Evolutionary conservation across 2,113 vertebrate species (phyloP), one percentile per base, ranked within the genome.

Genomic region (Scartelaos histophorus): DNA sequence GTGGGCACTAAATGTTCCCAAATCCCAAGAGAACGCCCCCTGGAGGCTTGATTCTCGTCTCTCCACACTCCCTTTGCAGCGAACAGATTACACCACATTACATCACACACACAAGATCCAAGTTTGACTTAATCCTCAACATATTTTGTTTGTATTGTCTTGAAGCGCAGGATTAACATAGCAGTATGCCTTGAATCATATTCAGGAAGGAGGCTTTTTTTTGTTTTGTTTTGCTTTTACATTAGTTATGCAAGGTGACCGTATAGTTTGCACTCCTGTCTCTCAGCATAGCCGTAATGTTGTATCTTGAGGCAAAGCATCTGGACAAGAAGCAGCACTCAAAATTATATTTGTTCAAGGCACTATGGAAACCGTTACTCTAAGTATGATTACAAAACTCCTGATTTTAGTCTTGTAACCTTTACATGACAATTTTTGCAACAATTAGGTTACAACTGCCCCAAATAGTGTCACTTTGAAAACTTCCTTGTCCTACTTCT

Each of bases 401-500:
- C 29, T 64, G 54, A 3, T 68, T 29, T 51, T 34, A 61, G 51
- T 67, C 47, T 62, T 76, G 10, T 65, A 79, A 64, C 57, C 73
- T 69, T 54, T 45, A 51, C 47, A 13, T 70, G 54, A 71, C 74
- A n/a, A 67, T 79, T 78, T 72, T 65, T 80, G 22, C 19, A 71
- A 80, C 73, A 79, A 78, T 76, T 76, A 70, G 64, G 71, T 65
- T 77, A 54, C 71, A 13, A 24, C 38, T 25, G 47, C 67, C 66
- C 61, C 64, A 79, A 47, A 61, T 80, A 7, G 46, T 72, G 73
- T 84, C 83, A 75, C 81, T 84, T 85, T 84, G 71, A 83, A 70
- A 77, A 70, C 70, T 17, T 73, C 22, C 46, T 56, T 78, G 76
- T 79, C 85, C 85, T 73, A 85, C 83, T 85, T 88, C 74, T 46